Base-by-base conservation (phyloP, 1,140 invertebrate species). In the Cataglyphis hispanica region DNA sequence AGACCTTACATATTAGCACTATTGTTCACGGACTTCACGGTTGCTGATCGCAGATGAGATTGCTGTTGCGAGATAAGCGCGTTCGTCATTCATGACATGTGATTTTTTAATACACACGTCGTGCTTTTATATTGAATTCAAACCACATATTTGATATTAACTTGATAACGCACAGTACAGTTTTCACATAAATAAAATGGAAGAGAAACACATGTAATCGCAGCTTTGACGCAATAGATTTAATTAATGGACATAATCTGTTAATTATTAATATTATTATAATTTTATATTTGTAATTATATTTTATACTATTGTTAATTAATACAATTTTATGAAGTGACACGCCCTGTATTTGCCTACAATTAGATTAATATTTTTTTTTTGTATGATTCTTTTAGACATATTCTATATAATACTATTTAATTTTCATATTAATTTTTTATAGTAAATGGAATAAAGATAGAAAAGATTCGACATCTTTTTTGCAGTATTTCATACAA, bases 11-110 rank as follows among this genome's bases (percentile, higher is more conserved):
- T 43, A 50, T 81, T 81, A 27, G 25, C 46, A 10, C 27, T 74
- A 46, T 53, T 27, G 27, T 83, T 60, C 78, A 74, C 31, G 66
- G 66, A 50, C 56, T 83, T 60, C 78, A 74, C 31, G 66, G 66
- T 63, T 69, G 25, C 25, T 56, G 67, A 83, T 74, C 67, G n/a
- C n/a, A 60, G 78, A 74, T 83, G 78, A 72, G 66, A 61, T 83
- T 69, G 78, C 64, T 5, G 34, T 53, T 5, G 8, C 56, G 78
- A 83, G 37, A 83, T 83, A 74, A 83, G 53, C 31, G 31, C 31
- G 43, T 31, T 83, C 27, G 11, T 46, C 22, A 22, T 56, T 69
- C 50, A 11, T 46, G 53, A 40, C 10, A 16, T 37, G 10, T 50
- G 0, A 40, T 46, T 70, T 80, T 80, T 56, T 80, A 25, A 34